phyloP scores from a whole-genome alignment of 37 sponge, comb jelly and placozoan species.

The Halichondria panicea region DNA sequence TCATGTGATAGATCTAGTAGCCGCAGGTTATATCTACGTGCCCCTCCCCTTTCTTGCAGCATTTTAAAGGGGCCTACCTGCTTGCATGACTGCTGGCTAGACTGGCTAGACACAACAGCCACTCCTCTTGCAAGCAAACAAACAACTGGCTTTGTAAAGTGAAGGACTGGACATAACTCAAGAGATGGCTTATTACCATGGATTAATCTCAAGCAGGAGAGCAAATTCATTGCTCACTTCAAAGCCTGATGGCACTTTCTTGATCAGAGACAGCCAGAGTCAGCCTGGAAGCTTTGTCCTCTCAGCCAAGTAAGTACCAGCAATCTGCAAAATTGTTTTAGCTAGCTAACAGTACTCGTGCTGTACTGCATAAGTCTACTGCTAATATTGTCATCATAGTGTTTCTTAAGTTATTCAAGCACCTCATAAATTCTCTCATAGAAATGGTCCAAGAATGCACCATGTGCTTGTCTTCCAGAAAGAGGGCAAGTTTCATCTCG shows the following conservation, averaged over 20 bases:
- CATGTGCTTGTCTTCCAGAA: slow-evolving; percentile 62
- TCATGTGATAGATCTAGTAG: no score
- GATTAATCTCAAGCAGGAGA: slow-evolving; percentile 61
- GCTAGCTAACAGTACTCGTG: not conserved
- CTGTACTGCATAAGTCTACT: not conserved
- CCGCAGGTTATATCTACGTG: no score
- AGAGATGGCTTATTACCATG: slow-evolving; percentile 66
- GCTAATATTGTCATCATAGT: not conserved
- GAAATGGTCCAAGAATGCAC: slow-evolving; percentile 42
- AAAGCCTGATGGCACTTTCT: slow-evolving; percentile 32
- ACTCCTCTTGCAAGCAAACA: no score
- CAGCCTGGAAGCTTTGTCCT: slow-evolving; percentile 64
- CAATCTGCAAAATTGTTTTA: not conserved
- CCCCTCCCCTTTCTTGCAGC: no score
- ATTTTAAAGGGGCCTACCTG: no score
- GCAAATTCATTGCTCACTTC: slow-evolving; percentile 42
- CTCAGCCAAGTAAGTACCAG: slow-evolving; percentile 50
- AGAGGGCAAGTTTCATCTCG: slow-evolving; percentile 36
- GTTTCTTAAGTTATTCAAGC: not conserved
- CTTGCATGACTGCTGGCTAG: no score
- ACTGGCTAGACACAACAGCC: no score
- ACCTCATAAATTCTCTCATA: not conserved
- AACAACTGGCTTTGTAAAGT: no score
- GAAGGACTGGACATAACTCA: no score
- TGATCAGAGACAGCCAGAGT: slow-evolving; percentile 67